Percentiles rank a stretch among this genome's conserved stretches.
Conservation (phyloP, 2,797 vertebrate genomes). For the Lycodopsis pacificus region DNA sequence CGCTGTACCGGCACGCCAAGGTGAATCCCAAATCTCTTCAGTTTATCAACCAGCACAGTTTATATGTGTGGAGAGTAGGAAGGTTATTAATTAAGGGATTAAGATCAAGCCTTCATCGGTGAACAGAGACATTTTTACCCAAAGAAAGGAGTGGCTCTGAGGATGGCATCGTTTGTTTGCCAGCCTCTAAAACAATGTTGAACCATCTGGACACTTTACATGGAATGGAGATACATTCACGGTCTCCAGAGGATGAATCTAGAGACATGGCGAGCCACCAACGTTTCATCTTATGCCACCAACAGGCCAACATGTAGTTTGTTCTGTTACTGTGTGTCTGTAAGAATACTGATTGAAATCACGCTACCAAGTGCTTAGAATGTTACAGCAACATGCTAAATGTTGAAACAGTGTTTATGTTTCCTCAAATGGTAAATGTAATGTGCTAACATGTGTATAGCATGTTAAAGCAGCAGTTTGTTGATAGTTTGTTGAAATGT, state of each 20-base stretch:
- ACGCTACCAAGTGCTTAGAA: too few relatives aligned
- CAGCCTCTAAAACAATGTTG: too few relatives aligned
- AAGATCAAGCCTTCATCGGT: not conserved
- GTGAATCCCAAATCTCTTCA: constrained; percentile 27
- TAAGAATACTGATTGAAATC: too few relatives aligned
- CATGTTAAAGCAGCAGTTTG: not conserved
- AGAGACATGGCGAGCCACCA: too few relatives aligned
- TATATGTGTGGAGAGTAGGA: not conserved
- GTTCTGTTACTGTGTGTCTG: not conserved
- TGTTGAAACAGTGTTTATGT: not conserved
- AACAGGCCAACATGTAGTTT: too few relatives aligned
- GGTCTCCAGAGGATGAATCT: too few relatives aligned
- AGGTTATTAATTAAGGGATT: not conserved
- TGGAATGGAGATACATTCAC: too few relatives aligned
- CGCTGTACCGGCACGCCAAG: constrained; percentile 76
- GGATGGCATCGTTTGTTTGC: too few relatives aligned
- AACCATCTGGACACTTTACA: too few relatives aligned
- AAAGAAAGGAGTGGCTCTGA: not conserved
- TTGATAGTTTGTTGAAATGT: not conserved
- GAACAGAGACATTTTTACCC: not conserved
- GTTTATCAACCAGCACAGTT: not conserved
- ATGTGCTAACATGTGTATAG: not conserved
- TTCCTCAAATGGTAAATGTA: too few relatives aligned
- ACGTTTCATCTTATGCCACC: too few relatives aligned
- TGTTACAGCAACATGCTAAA: not conserved